Evolutionary conservation across 2,797 vertebrate species (phyloP).

Genomic region (Artibeus jamaicensis): DNA sequence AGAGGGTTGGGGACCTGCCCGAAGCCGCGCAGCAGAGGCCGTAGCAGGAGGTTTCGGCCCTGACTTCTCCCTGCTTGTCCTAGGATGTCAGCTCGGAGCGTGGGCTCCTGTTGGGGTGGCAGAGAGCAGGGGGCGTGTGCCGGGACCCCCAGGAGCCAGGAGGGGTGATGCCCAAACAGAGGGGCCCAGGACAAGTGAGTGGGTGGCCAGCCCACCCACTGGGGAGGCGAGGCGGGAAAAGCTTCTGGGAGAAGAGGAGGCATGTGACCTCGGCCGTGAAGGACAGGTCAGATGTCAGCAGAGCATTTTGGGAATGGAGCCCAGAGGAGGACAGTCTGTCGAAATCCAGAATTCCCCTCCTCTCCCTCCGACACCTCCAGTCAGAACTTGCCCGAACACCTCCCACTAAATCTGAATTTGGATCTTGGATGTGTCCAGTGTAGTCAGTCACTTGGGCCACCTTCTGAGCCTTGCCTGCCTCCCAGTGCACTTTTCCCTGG

Average conservation of each 20-base stretch:
- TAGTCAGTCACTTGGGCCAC: not conserved
- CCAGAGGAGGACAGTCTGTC: not conserved
- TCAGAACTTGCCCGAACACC: not conserved
- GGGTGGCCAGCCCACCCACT: not conserved
- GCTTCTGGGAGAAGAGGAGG: not conserved
- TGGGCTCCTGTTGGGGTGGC: not conserved
- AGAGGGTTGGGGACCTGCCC: not conserved
- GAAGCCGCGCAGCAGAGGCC: not conserved
- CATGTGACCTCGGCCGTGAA: not conserved
- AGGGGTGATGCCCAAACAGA: not conserved
- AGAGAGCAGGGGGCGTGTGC: not conserved
- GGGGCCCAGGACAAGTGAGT: accelerated
- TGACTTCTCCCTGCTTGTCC: not conserved
- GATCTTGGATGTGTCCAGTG: not conserved
- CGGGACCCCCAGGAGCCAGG: not conserved
- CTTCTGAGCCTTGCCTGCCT: not conserved
- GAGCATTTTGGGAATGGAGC: not conserved
- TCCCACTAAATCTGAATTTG: not conserved
- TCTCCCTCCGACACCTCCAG: not conserved
- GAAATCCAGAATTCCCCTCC: not conserved
- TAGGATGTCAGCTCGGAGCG: not conserved
- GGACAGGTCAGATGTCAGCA: not conserved
- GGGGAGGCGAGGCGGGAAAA: not conserved
- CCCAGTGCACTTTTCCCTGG: accelerated
- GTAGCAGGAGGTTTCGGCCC: not conserved